Evolutionary conservation across 2,888 invertebrate species (phyloP), one percentile per base, ranked within the genome.

Genomic region (Lutraria lutraria): DNA sequence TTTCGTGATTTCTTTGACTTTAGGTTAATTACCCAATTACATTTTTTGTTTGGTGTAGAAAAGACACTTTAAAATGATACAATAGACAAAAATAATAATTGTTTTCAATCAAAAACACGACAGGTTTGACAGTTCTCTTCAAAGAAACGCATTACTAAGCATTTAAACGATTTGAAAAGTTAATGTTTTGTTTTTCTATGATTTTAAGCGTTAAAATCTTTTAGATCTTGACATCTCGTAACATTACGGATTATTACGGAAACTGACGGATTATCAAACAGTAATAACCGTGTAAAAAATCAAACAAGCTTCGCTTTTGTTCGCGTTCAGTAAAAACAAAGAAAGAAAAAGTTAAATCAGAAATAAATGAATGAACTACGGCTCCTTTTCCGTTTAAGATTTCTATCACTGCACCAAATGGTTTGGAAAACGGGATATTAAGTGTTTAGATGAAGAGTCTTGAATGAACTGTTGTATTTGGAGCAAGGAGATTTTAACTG

Each of bases 1-100:
- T 90, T 90, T 34, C 72, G 54, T 52, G 68, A 53, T 82, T 81
- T 52, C 76, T 86, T 87, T 88, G 83, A 86, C 88, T 83, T 80
- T 90, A 80, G 81, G 80, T 90, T 88, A 90, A 88, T 90, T 87
- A 81, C 86, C 88, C 88, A 90, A 88, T 90, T 83, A 85, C 31
- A 21, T 19, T 29, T 68, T 87, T 90, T 90, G 90, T 90, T 88
- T 86, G 85, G 79, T 72, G 25, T 31, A 84, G 81, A 87, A 43
- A 87, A 89, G 87, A 87, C 63, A 85, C 53, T n/a, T 60, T 86
- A 21, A 53, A 84, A 72, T 54, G 76, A 76, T 31, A 34, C 34
- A 76, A 76, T 31, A 76, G 76, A 76, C 76, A 76, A 13, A n/a
- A 34, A 31, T 76, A 34, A 76, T 76, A 34, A 76, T 13, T 76